Base-by-base conservation (phyloP, 2,888 invertebrate species). In the Hesperia comma region DNA sequence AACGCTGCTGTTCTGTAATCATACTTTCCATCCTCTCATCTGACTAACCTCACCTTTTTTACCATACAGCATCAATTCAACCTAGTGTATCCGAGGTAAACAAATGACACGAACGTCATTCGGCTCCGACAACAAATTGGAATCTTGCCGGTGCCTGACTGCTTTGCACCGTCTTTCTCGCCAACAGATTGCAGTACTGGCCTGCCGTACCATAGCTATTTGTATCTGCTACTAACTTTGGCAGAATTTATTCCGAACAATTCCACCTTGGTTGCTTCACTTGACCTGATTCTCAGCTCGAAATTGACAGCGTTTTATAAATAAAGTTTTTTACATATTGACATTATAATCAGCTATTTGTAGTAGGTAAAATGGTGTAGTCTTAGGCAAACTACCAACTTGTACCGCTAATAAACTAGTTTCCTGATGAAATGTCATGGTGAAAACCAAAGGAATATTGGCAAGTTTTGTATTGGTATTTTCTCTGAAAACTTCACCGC, bases 121-220 rank as follows among this genome's bases (percentile, higher is more conserved):
- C 63, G 57, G 63, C 57, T 37, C 57, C 19, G 37, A 17, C 26
- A 63, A 63, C 63, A 63, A 57, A 63, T 63, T 57, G 51, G 63
- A 63, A 57, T 57, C 63, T 63, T 57, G 63, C 56, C 51, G 19
- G 19, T 12, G 64, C 51, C 33, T 21, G 64, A 64, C 64, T 62
- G 64, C 57, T 58, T 41, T 21, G 56, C 56, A 46, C 58, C 64
- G 64, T 64, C 64, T 64, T 64, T 64, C 63, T 41, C 63, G 63
- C 37, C 63, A 64, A 64, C 57, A 57, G 63, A 64, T 64, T 57
- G 63, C 63, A 6, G 51, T 32, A 41, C 63, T 64, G 49, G 26
- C n/a, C 41, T 8, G 57, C 63, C 41, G 40, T 57, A 64, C 63
- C 63, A 64, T 32, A 51, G 57, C 57, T 32, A 64, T 64, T 64